These are phyloP conservation scores for Neotoxoptera formosana DNA, from an alignment of 1,140 invertebrate genomes.

Conservation along the genomic window DNA sequence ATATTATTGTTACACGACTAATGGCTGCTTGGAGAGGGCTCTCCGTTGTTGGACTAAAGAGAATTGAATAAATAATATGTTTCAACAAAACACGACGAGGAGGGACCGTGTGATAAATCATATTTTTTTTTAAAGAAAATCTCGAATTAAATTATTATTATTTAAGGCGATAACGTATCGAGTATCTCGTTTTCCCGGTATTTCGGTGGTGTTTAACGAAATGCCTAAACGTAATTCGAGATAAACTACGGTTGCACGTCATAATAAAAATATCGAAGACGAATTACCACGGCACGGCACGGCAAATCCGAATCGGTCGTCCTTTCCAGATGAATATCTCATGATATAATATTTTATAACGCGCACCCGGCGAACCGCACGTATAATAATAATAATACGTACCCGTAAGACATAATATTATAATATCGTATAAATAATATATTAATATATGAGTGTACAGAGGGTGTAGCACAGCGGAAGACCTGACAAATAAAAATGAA, in stretches of 20 bases:
- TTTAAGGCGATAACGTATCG: background rate
- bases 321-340: background rate
- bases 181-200: constrained; percentile 27
- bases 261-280: background rate
- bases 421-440: background rate
- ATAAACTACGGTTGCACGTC: background rate
- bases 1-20: background rate
- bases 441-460: background rate
- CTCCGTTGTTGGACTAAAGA: background rate
- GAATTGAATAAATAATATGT: background rate
- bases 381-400: background rate
- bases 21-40: no score
- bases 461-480: no score
- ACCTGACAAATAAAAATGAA: no score
- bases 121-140: background rate
- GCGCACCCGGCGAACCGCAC: background rate
- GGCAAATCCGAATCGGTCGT: background rate
- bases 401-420: background rate
- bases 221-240: constrained; percentile 40
- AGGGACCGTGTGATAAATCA: background rate
- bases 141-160: background rate
- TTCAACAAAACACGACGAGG: background rate
- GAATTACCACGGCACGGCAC: background rate
- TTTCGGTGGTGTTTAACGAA: constrained; percentile 7
- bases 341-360: background rate